Percentiles rank a stretch among this genome's conserved stretches.
phyloP scores from a whole-genome alignment of 2,888 invertebrate species.

The Arenicola marina region DNA sequence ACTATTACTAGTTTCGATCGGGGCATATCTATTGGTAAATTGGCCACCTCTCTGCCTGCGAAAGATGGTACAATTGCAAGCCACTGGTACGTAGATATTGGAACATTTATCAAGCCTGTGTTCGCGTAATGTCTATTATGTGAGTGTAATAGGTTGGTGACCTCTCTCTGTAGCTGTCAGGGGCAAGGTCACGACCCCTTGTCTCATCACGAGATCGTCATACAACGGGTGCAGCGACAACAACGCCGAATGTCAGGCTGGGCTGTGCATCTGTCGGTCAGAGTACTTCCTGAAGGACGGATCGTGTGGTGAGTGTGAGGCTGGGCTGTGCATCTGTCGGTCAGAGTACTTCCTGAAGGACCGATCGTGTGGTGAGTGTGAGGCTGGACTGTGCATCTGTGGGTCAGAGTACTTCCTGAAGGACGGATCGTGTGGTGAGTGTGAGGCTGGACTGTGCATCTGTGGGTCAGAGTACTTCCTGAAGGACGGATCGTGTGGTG shows the following conservation, averaged over 20 bases:
- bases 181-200: too few species aligned
- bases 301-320: constrained; percentile 16
- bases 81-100: too few species aligned
- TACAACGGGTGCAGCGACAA: constrained; percentile 23
- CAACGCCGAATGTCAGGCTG: constrained; percentile 19
- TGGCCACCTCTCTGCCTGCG: too few species aligned
- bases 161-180: too few species aligned
- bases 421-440: constrained; percentile 8
- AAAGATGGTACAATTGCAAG: too few species aligned
- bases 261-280: constrained; percentile 21
- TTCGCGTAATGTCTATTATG: too few species aligned
- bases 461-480: constrained; percentile 11
- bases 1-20: too few species aligned
- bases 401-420: constrained; percentile 4
- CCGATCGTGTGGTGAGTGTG: constrained; percentile 9
- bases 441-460: constrained; percentile 1
- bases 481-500: constrained; percentile 7
- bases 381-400: constrained; percentile 10
- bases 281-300: constrained; percentile 10
- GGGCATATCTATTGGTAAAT: too few species aligned
- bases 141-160: too few species aligned
- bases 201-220: constrained; percentile 9
- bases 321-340: constrained; percentile 12
- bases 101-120: too few species aligned
- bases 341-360: constrained; percentile 2